Conservation (phyloP, 2,797 vertebrate species). For the Meriones psammophilus region DNA sequence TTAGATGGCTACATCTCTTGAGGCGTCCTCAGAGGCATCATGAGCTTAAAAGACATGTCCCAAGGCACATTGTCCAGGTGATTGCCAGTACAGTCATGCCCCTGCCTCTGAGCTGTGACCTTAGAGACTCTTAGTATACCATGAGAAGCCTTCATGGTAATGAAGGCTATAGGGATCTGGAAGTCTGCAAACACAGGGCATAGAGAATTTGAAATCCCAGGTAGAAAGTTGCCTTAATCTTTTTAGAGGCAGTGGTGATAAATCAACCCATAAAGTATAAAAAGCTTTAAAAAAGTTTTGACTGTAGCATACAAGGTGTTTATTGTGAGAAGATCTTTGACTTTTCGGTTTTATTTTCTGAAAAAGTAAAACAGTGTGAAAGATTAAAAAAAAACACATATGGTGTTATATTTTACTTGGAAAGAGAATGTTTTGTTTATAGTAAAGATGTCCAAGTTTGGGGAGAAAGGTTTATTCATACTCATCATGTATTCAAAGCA, state of each 20-base stretch:
- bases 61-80: neutral
- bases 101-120: neutral
- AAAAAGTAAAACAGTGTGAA: neutral
- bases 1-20: neutral
- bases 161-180: neutral
- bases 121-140: neutral
- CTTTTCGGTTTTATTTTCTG: slow-evolving; percentile 37
- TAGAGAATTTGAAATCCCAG: slow-evolving; percentile 33
- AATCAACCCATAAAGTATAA: slow-evolving; percentile 5
- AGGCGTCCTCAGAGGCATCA: neutral
- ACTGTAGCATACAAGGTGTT: neutral
- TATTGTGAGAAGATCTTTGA: slow-evolving; percentile 8
- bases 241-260: neutral
- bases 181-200: neutral
- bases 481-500: neutral
- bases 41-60: neutral
- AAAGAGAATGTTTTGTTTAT: slow-evolving; percentile 36
- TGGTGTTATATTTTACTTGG: slow-evolving; percentile 24
- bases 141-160: neutral
- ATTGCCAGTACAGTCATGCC: neutral
- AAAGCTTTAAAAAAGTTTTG: neutral
- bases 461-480: neutral
- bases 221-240: neutral
- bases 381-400: neutral
- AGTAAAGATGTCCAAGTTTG: neutral